Base-by-base conservation (phyloP, 2,797 vertebrate species). In the Acridotheres tristis region DNA sequence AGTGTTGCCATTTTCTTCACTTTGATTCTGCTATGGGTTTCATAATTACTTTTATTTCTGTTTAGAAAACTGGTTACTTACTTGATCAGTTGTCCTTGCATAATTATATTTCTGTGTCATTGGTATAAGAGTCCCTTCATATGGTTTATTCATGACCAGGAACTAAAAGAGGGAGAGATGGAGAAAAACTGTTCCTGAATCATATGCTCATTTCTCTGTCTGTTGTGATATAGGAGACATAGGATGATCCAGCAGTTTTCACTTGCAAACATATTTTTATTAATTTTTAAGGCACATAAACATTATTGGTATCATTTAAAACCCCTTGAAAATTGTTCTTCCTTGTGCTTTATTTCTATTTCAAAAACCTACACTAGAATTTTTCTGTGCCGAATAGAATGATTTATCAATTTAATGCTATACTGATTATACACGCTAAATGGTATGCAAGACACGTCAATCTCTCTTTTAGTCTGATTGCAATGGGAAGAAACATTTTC, bases 391-490 rank as follows among this genome's bases (percentile, higher is more conserved):
- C n/a, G 62, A 88, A 79, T 53, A 89, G 43, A 91, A 80, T 72
- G 34, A 74, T 85, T 88, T 94, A 92, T 79, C 87, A 85, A 21
- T 76, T 95, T 80, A 84, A 73, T 87, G 57, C 40, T 65, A 48
- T 72, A 57, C 79, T 94, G 81, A 96, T 94, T 95, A 92, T 88
- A 73, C 75, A 89, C 26, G 54, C 11, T 54, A 83, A 95, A 86
- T 93, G 71, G 66, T 94, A 93, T 88, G 54, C 68, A 36, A 94
- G 81, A 74, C 81, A 96, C 42, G 43, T 96, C 90, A 96, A 88
- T 94, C 96, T 94, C 86, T 94, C 67, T 85, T 93, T 96, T 78
- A 94, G 80, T 89, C 95, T 96, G 93, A 96, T 94, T 96, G 71
- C 94, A 95, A 94, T 93, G 74, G 88, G 93, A 96, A 94, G 94